Base-by-base conservation (phyloP, 2,113 vertebrate genomes). In the Dunckerocampus dactyliophorus region DNA sequence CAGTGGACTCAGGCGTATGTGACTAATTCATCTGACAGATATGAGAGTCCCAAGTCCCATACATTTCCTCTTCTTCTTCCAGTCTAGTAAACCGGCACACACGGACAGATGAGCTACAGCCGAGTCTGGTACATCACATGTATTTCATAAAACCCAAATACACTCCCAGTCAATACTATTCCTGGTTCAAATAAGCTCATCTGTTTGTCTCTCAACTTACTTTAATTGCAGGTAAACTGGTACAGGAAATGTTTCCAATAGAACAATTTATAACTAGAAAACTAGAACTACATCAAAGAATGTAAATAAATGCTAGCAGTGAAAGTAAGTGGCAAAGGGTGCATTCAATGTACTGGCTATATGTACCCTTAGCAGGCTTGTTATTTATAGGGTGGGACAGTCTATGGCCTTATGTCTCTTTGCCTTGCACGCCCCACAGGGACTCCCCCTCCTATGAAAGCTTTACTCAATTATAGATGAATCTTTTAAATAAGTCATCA, bases 381-480 rank as follows among this genome's bases (percentile, higher is more conserved):
- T 82, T 86, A 84, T 84, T 85, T 84, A 86, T 80, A 81, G 72
- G 76, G 45, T 54, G 55, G 71, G 55, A 50, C 63, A 31, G 63
- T 54, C 74, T 58, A 73, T 76, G 64, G 64, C 68, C 56, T 54
- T 59, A 53, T 53, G 56, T 69, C 53, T 71, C 69, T 42, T 72
- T 65, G 76, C 58, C 59, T 59, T 58, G 53, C 63, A 53, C 34
- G 19, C 68, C 85, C 69, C 71, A 67, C 70, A 70, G 80, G 69
- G 71, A 74, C 77, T 67, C 61, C 60, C 79, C 80, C 69, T 68
- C 61, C 16, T 82, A 79, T 67, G 77, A 85, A 87, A 82, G 78
- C 73, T 72, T 74, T 21, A 28, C 51, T 90, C 60, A 89, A 91
- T 86, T 83, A 90, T 90, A 87, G 85, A 91, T 85, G 64, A 81